Base-by-base conservation (phyloP, 1,140 invertebrate species). In the Melanaphis sacchari region DNA sequence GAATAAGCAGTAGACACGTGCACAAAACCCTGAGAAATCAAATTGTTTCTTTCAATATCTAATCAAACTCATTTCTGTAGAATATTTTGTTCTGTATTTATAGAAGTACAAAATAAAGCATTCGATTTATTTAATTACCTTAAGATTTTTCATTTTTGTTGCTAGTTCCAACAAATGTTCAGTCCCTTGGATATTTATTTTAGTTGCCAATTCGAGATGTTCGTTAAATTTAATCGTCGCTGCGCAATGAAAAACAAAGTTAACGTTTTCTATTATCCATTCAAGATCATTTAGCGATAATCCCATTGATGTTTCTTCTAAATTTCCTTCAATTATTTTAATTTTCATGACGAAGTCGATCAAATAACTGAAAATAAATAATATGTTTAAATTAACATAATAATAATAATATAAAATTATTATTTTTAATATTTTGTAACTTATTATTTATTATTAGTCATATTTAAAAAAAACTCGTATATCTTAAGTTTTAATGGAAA, bases 221-320 rank as follows among this genome's bases (percentile, higher is more conserved):
- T 82, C 97, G 94, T 97, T 97, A 87, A 94, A 97, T 94, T 97
- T 97, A 59, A 99, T 97, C 93, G 97, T 99, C 1, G 99, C 99
- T 2, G 99, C 99, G 4, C 97, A 97, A 94, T 99, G 98, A 95
- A 98, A 99, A 18, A 99, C 96, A n/a, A 99, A 95, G 5, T 97
- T 97, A 0, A 99, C 97, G 94, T 97, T 96, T 5, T 97, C 96
- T 9, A 96, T 95, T 2, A 99, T 94, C 2, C 96, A 93, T 93
- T 95, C 94, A 93, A 96, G 95, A 81, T 97, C 96, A 5, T 21
- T n/a, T 81, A 40, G 22, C 59, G 38, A 90, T 43, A 94, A 84
- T n/a, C 93, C 94, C 76, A 94, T 94, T 26, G 94, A 95, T 38
- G 95, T n/a, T n/a, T n/a, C 93, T 26, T 95, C 95, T 89, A 96